A percentile compares a stretch with the other conserved stretches of the same genome.
Evolutionary conservation across 1,140 invertebrate genomes (phyloP).

Genomic region (Papilio dardanus): DNA sequence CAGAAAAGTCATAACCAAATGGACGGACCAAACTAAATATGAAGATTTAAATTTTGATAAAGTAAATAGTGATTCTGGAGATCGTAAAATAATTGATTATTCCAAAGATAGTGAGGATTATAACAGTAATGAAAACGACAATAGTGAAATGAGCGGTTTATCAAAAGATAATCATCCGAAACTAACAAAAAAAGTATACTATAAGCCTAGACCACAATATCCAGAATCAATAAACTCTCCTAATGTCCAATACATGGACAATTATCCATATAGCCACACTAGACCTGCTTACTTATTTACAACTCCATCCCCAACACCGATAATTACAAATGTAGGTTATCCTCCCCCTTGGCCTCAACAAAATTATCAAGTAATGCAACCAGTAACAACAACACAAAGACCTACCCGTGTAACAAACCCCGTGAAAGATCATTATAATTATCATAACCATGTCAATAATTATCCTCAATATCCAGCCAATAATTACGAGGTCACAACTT

Average conservation of each 20-base stretch:
- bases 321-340: constrained; percentile 73
- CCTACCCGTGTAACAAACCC: constrained; percentile 58
- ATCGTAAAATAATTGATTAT: constrained; percentile 36
- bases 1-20: constrained; percentile 74
- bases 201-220: constrained; percentile 54
- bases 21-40: constrained; percentile 70
- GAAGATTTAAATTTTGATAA: constrained; percentile 61
- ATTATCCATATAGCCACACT: constrained; percentile 51
- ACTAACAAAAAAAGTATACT: constrained; percentile 39
- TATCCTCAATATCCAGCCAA: constrained; percentile 51
- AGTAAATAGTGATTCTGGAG: constrained; percentile 48
- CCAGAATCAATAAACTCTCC: constrained; percentile 62
- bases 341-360: constrained; percentile 65
- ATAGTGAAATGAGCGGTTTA: constrained; percentile 34
- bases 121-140: constrained; percentile 40
- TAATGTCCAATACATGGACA: constrained; percentile 59
- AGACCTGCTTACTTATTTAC: constrained; percentile 62
- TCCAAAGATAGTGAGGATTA: constrained; percentile 40
- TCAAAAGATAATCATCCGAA: constrained; percentile 38
- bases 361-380: constrained; percentile 47
- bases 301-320: constrained; percentile 70
- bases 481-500: constrained; percentile 69
- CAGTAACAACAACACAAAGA: constrained; percentile 54
- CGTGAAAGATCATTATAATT: constrained; percentile 57
- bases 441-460: constrained; percentile 58